Evolutionary conservation across 2,113 vertebrate species (phyloP).

Genomic region (Anhinga anhinga): DNA sequence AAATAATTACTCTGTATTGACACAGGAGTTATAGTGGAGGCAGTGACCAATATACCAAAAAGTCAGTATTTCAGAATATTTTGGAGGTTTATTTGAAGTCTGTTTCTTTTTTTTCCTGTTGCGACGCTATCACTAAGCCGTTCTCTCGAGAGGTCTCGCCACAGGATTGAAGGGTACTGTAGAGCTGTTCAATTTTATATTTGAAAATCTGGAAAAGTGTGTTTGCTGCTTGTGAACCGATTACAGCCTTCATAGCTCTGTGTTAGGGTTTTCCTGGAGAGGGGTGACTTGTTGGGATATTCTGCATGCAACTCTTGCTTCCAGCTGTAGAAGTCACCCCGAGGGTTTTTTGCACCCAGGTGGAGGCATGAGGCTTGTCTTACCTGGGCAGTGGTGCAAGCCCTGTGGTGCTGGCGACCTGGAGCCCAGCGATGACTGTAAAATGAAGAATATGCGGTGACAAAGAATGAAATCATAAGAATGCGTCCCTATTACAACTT

Average conservation of each 20-base stretch:
- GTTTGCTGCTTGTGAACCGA: background rate
- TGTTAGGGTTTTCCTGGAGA: background rate
- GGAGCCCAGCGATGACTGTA: accelerated
- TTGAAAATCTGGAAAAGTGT: background rate
- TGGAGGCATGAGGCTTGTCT: background rate
- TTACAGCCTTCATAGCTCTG: background rate
- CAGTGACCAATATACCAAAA: background rate
- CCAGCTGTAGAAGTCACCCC: background rate
- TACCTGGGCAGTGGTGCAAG: too few species aligned
- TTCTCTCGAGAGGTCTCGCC: background rate
- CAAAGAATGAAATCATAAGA: background rate
- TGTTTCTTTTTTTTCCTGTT: background rate
- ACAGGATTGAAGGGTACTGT: background rate
- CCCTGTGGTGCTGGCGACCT: background rate
- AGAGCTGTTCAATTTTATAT: background rate
- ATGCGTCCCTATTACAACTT: background rate
- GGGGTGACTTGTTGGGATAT: background rate
- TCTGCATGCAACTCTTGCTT: background rate
- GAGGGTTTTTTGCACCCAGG: accelerated
- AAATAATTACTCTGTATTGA: background rate
- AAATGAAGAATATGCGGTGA: background rate
- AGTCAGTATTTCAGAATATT: background rate
- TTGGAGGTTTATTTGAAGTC: background rate
- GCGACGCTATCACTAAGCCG: accelerated
- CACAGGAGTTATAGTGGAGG: background rate